Conservation (phyloP, 1,140 invertebrate genomes). For the Caerostris extrusa region DNA sequence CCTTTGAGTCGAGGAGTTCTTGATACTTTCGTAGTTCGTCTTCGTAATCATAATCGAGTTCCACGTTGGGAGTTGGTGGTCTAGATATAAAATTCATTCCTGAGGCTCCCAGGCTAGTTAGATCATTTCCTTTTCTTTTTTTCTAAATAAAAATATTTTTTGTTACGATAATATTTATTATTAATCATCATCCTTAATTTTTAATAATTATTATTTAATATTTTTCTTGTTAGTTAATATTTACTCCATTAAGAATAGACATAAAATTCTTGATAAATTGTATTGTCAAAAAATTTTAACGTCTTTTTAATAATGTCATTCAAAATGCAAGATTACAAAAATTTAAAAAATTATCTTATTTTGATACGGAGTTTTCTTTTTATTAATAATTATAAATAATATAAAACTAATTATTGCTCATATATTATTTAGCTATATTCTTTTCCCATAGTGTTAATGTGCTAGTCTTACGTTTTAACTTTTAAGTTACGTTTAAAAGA, state of each 20-base stretch:
- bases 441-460: too few species aligned
- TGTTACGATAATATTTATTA: too few species aligned
- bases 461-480: too few species aligned
- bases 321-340: too few species aligned
- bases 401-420: too few species aligned
- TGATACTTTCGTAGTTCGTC: constrained; percentile 72
- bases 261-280: not conserved
- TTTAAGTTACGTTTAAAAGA: too few species aligned
- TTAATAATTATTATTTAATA: not conserved
- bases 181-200: not conserved
- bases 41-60: constrained; percentile 69
- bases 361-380: too few species aligned
- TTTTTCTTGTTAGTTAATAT: not conserved
- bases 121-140: not conserved
- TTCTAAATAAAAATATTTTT: not conserved
- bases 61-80: not conserved
- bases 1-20: constrained; percentile 52
- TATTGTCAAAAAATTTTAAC: not conserved
- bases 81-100: constrained; percentile 62
- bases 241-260: not conserved
- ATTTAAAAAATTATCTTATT: too few species aligned
- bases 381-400: too few species aligned
- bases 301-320: too few species aligned
- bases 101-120: constrained; percentile 5
- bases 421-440: too few species aligned